phyloP scores from a whole-genome alignment of 2,113 vertebrate species.

The Chrysemys picta region DNA sequence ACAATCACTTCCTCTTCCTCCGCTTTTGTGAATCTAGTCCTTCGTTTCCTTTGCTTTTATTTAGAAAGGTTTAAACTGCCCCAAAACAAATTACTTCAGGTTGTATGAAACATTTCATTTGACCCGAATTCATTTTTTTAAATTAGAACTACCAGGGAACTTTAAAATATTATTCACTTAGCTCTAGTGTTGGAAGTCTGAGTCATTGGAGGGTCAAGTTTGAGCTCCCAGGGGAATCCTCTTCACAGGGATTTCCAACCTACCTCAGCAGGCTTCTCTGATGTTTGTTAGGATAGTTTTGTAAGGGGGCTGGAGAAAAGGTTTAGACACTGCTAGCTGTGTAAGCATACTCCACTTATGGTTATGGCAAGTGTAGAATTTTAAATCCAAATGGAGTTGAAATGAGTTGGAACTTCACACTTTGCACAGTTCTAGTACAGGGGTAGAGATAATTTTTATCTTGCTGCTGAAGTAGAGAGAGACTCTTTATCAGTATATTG shows the following conservation, averaged over 20 bases:
- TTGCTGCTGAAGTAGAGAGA: neutral
- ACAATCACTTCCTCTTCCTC: neutral
- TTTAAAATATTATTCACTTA: neutral
- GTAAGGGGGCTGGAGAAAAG: neutral
- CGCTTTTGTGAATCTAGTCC: neutral
- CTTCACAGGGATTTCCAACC: neutral
- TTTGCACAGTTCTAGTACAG: neutral
- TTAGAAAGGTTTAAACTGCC: neutral
- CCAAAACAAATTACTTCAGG: neutral
- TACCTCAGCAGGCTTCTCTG: neutral
- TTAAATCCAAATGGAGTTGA: neutral
- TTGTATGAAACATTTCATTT: neutral
- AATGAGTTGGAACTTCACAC: neutral
- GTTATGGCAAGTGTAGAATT: neutral
- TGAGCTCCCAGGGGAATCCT: neutral
- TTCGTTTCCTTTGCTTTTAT: neutral
- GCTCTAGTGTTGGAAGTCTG: neutral
- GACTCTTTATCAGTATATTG: neutral
- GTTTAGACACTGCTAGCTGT: neutral
- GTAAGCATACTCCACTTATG: neutral
- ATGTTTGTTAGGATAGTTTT: neutral
- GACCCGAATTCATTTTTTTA: neutral
- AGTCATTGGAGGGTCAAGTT: neutral
- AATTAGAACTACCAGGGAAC: neutral
- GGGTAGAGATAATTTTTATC: neutral